These are phyloP conservation scores for Phoxinus dragarum DNA, from an alignment of 2,797 vertebrate genomes.

Conservation along the genomic window DNA sequence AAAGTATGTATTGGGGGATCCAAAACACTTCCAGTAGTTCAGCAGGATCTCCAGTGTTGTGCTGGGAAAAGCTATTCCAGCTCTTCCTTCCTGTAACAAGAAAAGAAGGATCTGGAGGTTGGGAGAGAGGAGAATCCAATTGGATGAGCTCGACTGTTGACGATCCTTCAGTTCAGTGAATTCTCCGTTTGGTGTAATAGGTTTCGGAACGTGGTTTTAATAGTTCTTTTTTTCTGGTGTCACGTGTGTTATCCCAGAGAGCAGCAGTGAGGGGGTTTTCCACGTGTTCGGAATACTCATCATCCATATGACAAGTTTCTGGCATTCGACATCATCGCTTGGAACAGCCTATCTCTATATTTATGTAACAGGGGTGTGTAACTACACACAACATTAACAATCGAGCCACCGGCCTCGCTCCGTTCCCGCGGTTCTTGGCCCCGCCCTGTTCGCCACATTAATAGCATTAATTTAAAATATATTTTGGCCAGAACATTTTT, in stretches of 20 bases:
- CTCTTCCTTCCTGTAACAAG: slow-evolving; percentile 46
- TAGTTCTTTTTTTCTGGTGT: slow-evolving; percentile 36
- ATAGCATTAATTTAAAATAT: neutral
- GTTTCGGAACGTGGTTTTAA: slow-evolving; percentile 46
- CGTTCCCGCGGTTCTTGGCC: too few relatives aligned
- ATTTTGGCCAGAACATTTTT: neutral
- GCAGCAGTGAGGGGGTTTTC: slow-evolving; percentile 2
- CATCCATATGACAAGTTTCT: slow-evolving; percentile 33
- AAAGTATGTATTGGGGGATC: slow-evolving; percentile 43
- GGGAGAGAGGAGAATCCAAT: neutral
- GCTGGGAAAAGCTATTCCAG: slow-evolving; percentile 26
- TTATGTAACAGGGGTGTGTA: neutral
- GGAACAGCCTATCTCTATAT: neutral
- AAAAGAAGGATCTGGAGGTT: slow-evolving; percentile 29
- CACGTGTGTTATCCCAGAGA: slow-evolving; percentile 20
- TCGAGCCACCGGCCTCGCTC: too few relatives aligned
- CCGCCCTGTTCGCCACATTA: too few relatives aligned
- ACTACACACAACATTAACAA: neutral
- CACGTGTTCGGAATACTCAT: slow-evolving; percentile 47
- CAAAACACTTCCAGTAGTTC: slow-evolving; percentile 27
- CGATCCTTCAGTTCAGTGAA: slow-evolving; percentile 26
- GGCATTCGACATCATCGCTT: neutral
- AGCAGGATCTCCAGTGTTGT: slow-evolving; percentile 27
- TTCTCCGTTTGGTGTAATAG: slow-evolving; percentile 50
- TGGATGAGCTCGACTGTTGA: neutral